These are phyloP conservation scores for Cepphus grylle DNA, from an alignment of 2,113 vertebrate species.

Conservation along the genomic window DNA sequence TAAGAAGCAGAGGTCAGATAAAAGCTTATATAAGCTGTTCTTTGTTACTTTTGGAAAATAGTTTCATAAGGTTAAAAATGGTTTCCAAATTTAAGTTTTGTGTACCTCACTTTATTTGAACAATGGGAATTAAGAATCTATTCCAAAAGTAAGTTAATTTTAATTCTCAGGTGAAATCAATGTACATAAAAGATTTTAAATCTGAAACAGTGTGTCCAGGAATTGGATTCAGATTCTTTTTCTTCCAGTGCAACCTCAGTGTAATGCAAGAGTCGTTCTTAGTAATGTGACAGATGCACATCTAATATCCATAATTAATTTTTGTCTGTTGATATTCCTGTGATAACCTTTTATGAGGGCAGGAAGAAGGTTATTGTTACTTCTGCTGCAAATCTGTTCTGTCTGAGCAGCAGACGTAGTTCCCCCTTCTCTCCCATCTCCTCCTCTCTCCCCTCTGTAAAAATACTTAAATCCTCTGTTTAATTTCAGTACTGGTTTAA, in stretches of 20 bases:
- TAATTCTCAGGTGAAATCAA: conserved; percentile 57
- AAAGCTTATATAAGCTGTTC: conserved; percentile 63
- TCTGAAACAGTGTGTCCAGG: not conserved
- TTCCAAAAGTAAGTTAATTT: conserved; percentile 63
- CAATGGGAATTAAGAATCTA: conserved; percentile 42
- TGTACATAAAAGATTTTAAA: conserved; percentile 31
- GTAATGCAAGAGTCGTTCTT: not conserved
- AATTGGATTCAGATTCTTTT: not conserved
- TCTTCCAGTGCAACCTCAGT: not conserved
- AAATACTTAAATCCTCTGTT: not conserved
- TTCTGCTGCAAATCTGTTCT: not conserved
- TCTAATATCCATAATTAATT: not conserved
- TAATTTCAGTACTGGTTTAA: not conserved
- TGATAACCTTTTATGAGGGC: not conserved
- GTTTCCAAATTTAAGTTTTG: conserved; percentile 68
- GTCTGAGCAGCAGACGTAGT: not conserved
- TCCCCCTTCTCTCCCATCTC: not conserved
- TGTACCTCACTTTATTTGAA: conserved; percentile 63
- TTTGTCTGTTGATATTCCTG: not conserved
- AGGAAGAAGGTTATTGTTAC: not conserved
- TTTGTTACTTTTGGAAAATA: conserved; percentile 71
- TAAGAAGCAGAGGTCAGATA: conserved; percentile 68
- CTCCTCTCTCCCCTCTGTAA: not conserved
- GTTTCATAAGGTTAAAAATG: conserved; percentile 68
- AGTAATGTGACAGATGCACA: not conserved